Conservation (phyloP, 2,888 invertebrate genomes). For the Limnephilus rhombicus region DNA sequence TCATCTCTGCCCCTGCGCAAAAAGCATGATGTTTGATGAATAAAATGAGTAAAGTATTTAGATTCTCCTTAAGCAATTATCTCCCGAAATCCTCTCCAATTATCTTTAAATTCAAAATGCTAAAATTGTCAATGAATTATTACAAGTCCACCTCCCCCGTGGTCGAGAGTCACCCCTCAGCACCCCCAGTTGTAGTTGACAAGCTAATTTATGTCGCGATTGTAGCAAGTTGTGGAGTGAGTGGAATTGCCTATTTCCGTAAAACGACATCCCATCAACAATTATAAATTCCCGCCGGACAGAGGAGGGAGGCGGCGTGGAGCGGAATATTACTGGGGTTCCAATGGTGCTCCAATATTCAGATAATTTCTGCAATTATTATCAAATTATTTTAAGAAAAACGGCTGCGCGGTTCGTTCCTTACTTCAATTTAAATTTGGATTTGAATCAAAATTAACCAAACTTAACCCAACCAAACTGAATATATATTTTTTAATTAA, state of each 20-base stretch:
- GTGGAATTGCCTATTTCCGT: slow-evolving; percentile 61
- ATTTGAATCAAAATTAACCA: too few species aligned
- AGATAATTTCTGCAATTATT: background rate
- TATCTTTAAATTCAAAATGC: background rate
- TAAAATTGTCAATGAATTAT: slow-evolving; percentile 13
- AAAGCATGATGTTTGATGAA: background rate
- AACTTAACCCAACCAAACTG: too few species aligned
- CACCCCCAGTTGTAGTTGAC: background rate
- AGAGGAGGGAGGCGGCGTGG: background rate
- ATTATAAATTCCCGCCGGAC: slow-evolving; percentile 62
- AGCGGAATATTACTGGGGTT: background rate
- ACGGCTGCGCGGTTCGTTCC: too few species aligned
- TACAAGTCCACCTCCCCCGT: slow-evolving; percentile 17
- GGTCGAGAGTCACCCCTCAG: background rate
- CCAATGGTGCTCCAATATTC: background rate
- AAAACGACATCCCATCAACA: slow-evolving; percentile 64
- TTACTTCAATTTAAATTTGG: too few species aligned
- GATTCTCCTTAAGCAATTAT: background rate
- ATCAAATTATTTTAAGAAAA: too few species aligned
- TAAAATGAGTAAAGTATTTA: too few species aligned
- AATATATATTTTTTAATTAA: too few species aligned
- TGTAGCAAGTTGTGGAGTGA: slow-evolving; percentile 45
- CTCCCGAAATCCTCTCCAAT: background rate
- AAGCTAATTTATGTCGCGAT: slow-evolving; percentile 50
- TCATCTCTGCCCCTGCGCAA: background rate